Percentiles rank a stretch among this genome's conserved stretches.
Conservation (phyloP, 2,888 invertebrate genomes). For the Meghimatium bilineatum region DNA sequence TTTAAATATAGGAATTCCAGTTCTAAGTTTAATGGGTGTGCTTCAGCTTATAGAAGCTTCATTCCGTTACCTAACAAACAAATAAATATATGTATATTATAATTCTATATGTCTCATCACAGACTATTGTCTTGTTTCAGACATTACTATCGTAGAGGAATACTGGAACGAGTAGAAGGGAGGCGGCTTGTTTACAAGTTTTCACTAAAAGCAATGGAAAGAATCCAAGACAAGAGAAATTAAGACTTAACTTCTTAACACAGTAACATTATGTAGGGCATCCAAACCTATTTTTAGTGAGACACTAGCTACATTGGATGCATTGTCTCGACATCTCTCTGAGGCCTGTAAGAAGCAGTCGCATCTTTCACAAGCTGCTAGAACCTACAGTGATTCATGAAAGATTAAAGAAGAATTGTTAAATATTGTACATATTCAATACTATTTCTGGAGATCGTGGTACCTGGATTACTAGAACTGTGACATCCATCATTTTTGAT, state of each 20-base stretch:
- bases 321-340: neutral
- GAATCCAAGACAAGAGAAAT: conserved; percentile 59
- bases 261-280: neutral
- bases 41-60: too few species aligned
- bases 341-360: neutral
- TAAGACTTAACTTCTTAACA: neutral
- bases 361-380: neutral
- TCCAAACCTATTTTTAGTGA: neutral
- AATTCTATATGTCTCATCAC: too few species aligned
- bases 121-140: conserved; percentile 65
- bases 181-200: conserved; percentile 72
- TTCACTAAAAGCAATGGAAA: conserved; percentile 65
- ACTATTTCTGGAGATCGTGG: too few species aligned
- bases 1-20: too few species aligned
- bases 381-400: neutral
- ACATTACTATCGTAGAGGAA: conserved; percentile 74
- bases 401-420: too few species aligned
- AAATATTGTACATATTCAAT: too few species aligned
- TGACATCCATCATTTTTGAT: too few species aligned
- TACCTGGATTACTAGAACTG: too few species aligned
- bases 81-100: too few species aligned
- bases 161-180: conserved; percentile 72
- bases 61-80: too few species aligned
- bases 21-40: too few species aligned
- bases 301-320: neutral